A percentile compares a stretch with the other conserved stretches of the same genome.
These are phyloP conservation scores for Papilio helenus DNA, from an alignment of 1,140 invertebrate species.

Conservation along the genomic window DNA sequence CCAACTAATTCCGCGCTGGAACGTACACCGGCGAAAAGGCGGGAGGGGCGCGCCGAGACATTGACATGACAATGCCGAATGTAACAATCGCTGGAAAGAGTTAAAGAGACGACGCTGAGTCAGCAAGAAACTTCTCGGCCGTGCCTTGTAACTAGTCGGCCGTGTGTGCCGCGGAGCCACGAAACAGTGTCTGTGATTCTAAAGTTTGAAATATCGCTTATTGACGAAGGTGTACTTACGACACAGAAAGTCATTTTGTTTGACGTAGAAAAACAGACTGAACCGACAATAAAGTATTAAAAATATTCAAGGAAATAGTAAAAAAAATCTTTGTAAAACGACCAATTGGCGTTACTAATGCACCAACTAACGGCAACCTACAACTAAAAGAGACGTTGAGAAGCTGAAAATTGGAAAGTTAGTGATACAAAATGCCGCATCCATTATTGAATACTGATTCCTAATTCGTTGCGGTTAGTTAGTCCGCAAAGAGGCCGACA, in stretches of 20 bases:
- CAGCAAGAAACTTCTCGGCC: slow-evolving; percentile 69
- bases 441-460: slow-evolving; percentile 48
- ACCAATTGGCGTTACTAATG: neutral
- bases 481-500: slow-evolving; percentile 79
- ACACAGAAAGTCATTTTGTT: neutral
- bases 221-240: too few species aligned
- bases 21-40: slow-evolving; percentile 28
- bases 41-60: slow-evolving; percentile 48
- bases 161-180: slow-evolving; percentile 42
- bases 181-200: slow-evolving; percentile 25
- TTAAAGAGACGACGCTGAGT: slow-evolving; percentile 78
- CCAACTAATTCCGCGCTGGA: too few species aligned
- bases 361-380: neutral
- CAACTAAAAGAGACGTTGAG: neutral
- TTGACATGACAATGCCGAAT: slow-evolving; percentile 78
- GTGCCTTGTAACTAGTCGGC: slow-evolving; percentile 60
- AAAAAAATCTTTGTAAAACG: neutral
- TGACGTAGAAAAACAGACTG: neutral
- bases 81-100: slow-evolving; percentile 77
- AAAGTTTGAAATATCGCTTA: neutral
- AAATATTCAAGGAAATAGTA: neutral
- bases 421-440: slow-evolving; percentile 45
- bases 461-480: slow-evolving; percentile 72
- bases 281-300: neutral
- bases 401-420: neutral